Conservation (phyloP, 2,888 invertebrate species). For the Schrankia costaestrigalis region DNA sequence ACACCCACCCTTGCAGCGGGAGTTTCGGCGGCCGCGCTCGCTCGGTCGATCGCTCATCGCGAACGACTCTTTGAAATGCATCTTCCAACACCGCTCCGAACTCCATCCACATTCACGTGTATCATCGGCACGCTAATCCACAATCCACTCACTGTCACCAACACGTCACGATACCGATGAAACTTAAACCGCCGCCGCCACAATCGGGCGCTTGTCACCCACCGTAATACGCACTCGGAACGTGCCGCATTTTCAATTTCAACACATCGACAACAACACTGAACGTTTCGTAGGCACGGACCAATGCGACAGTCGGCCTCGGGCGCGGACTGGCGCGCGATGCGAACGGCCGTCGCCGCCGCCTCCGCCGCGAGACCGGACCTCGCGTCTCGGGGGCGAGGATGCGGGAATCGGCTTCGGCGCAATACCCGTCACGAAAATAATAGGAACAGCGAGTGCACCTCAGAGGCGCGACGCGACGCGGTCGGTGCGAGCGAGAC, state of each 20-base stretch:
- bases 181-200: conserved; percentile 35
- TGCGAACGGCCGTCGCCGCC: conserved; percentile 76
- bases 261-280: conserved; percentile 55
- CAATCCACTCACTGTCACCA: conserved; percentile 69
- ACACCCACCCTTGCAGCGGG: conserved; percentile 78
- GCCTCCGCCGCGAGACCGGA: conserved; percentile 77
- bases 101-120: conserved; percentile 76
- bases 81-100: conserved; percentile 73
- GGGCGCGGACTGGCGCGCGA: conserved; percentile 76
- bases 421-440: conserved; percentile 81
- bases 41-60: conserved; percentile 80
- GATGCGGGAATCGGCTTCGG: conserved; percentile 80
- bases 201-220: conserved; percentile 51
- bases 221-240: conserved; percentile 53
- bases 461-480: conserved; percentile 79
- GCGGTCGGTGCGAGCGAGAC: conserved; percentile 80
- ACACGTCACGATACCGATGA: conserved; percentile 53
- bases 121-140: conserved; percentile 71
- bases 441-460: conserved; percentile 81
- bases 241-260: conserved; percentile 68
- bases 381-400: conserved; percentile 79
- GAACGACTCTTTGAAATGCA: conserved; percentile 80
- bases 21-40: conserved; percentile 78
- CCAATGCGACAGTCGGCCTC: conserved; percentile 74
- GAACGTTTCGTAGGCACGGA: conserved; percentile 66